Conservation (phyloP, 2,888 invertebrate genomes). For the Cancer borealis region DNA sequence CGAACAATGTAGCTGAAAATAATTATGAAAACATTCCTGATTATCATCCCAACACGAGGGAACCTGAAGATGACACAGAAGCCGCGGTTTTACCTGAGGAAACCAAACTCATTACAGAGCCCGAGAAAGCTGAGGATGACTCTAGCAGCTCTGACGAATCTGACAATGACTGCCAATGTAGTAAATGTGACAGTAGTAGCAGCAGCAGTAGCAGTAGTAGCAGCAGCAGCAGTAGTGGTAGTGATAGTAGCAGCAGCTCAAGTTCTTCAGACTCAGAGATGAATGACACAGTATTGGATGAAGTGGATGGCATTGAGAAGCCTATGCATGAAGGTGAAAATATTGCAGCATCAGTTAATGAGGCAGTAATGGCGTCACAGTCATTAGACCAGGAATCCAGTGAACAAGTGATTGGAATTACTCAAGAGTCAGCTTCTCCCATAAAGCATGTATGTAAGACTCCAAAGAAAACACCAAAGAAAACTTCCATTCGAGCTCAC, state of each 20-base stretch:
- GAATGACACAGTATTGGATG: not conserved
- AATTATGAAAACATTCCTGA: not conserved
- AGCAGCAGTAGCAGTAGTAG: slow-evolving; percentile 56
- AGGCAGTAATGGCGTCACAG: not conserved
- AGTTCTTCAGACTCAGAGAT: slow-evolving; percentile 50
- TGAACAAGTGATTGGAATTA: not conserved
- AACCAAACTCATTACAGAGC: not conserved
- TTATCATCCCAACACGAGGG: not conserved
- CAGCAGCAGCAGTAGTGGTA: slow-evolving; percentile 38
- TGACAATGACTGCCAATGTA: slow-evolving; percentile 57
- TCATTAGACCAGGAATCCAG: not conserved
- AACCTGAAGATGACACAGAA: not conserved
- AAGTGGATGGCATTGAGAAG: not conserved
- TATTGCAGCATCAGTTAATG: not conserved
- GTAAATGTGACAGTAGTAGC: slow-evolving; percentile 57
- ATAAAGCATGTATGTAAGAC: not conserved
- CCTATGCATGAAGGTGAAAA: not conserved
- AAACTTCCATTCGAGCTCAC: slow-evolving; percentile 43
- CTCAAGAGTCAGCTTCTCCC: not conserved
- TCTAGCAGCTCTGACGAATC: slow-evolving; percentile 62
- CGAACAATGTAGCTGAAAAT: not conserved
- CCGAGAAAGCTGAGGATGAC: not conserved
- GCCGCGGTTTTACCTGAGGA: not conserved
- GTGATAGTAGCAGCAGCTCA: slow-evolving; percentile 25
- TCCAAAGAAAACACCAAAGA: slow-evolving; percentile 35